A percentile compares a stretch with the other conserved stretches of the same genome.
phyloP scores from a whole-genome alignment of 2,113 vertebrate species.

The Zootoca vivipara region DNA sequence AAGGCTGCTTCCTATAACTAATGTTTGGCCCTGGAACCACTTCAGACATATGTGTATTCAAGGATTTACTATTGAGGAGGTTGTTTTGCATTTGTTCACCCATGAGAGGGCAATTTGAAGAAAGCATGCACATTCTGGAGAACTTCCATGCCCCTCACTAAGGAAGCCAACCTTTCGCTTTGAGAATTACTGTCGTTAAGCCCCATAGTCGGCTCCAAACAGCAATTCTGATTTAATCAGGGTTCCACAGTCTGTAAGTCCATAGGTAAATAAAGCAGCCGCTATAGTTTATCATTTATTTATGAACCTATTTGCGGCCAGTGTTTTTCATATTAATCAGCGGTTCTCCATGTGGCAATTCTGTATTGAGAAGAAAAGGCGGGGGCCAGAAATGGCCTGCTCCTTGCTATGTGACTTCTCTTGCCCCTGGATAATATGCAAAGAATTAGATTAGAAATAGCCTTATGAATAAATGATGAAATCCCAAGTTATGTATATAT shows the following conservation, averaged over 20 bases:
- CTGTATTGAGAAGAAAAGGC: constrained; percentile 54
- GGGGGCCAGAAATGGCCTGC: not conserved
- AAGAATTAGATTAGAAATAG: constrained; percentile 75
- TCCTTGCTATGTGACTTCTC: constrained; percentile 45
- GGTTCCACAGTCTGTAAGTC: constrained; percentile 66
- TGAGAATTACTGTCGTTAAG: constrained; percentile 56
- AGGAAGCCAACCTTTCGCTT: not conserved
- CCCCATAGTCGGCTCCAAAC: constrained; percentile 50
- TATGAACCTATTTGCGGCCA: constrained; percentile 74
- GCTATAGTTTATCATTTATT: constrained; percentile 72
- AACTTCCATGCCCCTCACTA: not conserved
- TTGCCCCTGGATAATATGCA: constrained; percentile 61
- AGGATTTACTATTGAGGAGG: not conserved
- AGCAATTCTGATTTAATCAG: constrained; percentile 71
- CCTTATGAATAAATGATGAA: constrained; percentile 75
- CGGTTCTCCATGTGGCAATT: constrained; percentile 62
- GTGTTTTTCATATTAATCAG: constrained; percentile 74
- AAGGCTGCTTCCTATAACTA: not conserved
- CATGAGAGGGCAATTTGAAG: not conserved
- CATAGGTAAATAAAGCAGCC: constrained; percentile 72
- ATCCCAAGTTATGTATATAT: constrained; percentile 66
- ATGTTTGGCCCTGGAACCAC: not conserved
- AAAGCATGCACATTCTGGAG: not conserved
- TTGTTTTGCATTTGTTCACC: not conserved
- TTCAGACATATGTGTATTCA: not conserved